Percentiles rank a stretch among this genome's conserved stretches.
Conservation (phyloP, 2,113 vertebrate genomes). For the Plecotus auritus region DNA sequence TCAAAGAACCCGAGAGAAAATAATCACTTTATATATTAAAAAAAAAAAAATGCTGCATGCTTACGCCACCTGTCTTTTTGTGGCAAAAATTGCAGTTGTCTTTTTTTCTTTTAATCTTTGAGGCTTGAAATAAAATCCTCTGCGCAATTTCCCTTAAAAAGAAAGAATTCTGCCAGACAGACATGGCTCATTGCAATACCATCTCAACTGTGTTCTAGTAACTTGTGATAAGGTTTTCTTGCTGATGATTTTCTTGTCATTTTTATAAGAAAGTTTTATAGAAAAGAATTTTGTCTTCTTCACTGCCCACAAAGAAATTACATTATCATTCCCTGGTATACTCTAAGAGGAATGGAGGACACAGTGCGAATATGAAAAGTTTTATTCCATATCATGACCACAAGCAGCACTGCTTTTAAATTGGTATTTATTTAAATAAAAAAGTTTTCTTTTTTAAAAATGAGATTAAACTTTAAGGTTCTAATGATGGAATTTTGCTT, state of each 20-base stretch:
- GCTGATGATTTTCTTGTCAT: not conserved
- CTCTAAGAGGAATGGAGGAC: not conserved
- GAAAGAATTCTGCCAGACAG: slow-evolving; percentile 22
- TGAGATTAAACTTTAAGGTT: not conserved
- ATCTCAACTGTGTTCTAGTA: not conserved
- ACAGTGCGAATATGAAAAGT: not conserved
- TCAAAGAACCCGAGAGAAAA: slow-evolving; percentile 72
- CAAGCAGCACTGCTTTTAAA: not conserved
- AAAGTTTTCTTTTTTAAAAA: not conserved
- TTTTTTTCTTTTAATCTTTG: slow-evolving; percentile 23
- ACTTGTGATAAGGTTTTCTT: not conserved
- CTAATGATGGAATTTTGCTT: not conserved
- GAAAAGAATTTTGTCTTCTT: not conserved
- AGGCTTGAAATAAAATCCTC: slow-evolving; percentile 44
- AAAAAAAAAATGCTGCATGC: slow-evolving; percentile 58
- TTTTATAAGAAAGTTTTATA: slow-evolving; percentile 19
- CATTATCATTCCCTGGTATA: not conserved
- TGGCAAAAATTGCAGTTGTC: slow-evolving; percentile 70
- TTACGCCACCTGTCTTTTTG: slow-evolving; percentile 77
- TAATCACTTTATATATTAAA: slow-evolving; percentile 60
- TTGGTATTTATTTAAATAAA: not conserved
- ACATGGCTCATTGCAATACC: slow-evolving; percentile 36
- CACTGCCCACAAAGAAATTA: slow-evolving; percentile 30
- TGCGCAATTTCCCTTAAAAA: slow-evolving; percentile 33
- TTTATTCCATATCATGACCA: not conserved